Evolutionary conservation across 2,888 invertebrate genomes (phyloP), one percentile per base, ranked within the genome.

Genomic region (Idaea dimidiata): DNA sequence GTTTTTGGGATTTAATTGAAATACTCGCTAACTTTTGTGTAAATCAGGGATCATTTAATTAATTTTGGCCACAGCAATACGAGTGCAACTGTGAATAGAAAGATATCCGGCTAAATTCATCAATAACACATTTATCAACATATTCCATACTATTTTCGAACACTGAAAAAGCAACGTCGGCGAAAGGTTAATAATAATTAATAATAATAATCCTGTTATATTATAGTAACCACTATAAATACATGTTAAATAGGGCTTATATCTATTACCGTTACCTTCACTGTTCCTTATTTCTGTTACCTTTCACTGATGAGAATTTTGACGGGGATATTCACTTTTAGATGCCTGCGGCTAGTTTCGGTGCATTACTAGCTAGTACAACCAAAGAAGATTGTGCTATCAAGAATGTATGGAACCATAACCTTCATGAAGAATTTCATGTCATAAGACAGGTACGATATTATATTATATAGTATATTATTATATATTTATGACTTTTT

Each of bases 361-460:
- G 94, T 74, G 82, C 93, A 60, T 69, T 90, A 68, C 75, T 88
- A 75, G 96, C 96, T 88, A 96, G 97, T 88, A 57, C 60, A 33
- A 64, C 63, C 8, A 70, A 72, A 66, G 71, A 72, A 16, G 97
- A 98, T 83, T 97, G 97, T 90, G 97, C 98, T 60, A 99, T 99
- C 74, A 95, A 98, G 82, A 99, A 99, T 94, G 99, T 99, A 32
- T 99, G 99, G 99, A 96, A 96, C 73, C 96, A 97, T 81, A 99
- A 99, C 90, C 93, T 99, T 74, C 98, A 99, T 87, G 98, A 99
- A 81, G 99, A 99, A 88, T 99, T 99, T 87, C 95, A 96, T 73
- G 96, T 97, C 66, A 98, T 99, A 75, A 95, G 99, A 83, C 96
- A 97, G 96, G 97, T 96, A 87, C 79, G 76, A 14, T n/a, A n/a